Evolutionary conservation across 2,888 invertebrate genomes (phyloP).

Genomic region (Amiota minor): DNA sequence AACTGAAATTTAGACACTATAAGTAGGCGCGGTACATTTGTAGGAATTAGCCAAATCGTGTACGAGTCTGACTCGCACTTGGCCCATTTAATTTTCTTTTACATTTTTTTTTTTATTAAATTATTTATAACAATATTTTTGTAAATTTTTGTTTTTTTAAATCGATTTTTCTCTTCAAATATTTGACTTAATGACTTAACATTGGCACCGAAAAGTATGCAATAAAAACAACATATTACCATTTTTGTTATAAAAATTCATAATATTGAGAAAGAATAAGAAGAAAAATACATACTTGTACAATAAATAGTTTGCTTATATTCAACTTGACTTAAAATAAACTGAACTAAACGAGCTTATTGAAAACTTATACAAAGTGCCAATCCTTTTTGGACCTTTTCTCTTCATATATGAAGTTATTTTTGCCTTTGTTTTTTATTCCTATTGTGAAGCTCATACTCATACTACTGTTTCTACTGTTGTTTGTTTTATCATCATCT

Average conservation of each 20-base stretch:
- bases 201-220: neutral
- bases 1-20: too few species aligned
- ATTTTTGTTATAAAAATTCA: slow-evolving; percentile 7
- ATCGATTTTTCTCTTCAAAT: neutral
- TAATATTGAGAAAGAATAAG: neutral
- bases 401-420: slow-evolving; percentile 43
- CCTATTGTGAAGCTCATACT: neutral
- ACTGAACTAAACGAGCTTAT: slow-evolving; percentile 48
- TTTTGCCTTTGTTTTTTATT: neutral
- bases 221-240: neutral
- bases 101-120: too few species aligned
- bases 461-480: slow-evolving; percentile 5
- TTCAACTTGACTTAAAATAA: neutral
- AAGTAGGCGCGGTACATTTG: too few species aligned
- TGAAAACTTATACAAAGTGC: slow-evolving; percentile 59
- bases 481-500: slow-evolving; percentile 52
- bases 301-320: slow-evolving; percentile 19
- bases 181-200: too few species aligned
- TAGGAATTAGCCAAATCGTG: too few species aligned
- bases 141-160: neutral
- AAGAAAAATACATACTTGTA: too few species aligned
- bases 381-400: slow-evolving; percentile 53
- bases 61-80: too few species aligned
- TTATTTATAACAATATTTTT: too few species aligned
- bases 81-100: too few species aligned